These are phyloP conservation scores for Drosophila virilis DNA, from an alignment of 1,140 invertebrate genomes.

Conservation along the genomic window DNA sequence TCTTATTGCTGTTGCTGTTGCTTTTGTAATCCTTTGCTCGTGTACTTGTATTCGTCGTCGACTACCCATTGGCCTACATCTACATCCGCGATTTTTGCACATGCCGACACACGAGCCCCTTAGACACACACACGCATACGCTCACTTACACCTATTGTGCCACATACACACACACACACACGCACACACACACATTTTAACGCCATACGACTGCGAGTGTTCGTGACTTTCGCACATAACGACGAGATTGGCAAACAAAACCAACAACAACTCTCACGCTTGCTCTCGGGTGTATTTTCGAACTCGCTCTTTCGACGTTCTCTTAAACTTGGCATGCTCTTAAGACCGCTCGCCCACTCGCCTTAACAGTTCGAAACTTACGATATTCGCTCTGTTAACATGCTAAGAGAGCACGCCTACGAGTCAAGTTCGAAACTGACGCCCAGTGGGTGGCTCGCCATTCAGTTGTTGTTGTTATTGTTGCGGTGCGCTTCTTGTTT, in stretches of 20 bases:
- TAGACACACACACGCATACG: conserved; percentile 2
- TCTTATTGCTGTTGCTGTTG: conserved; percentile 38
- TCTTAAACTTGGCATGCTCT: conserved; percentile 73
- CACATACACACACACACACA: conserved; percentile 3
- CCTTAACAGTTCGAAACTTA: conserved; percentile 33
- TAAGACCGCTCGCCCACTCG: conserved; percentile 22
- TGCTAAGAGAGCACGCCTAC: conserved; percentile 4
- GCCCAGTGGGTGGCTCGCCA: conserved; percentile 3
- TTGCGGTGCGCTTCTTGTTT: conserved; percentile 28
- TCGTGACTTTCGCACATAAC: conserved; percentile 55
- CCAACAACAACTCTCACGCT: conserved; percentile 27
- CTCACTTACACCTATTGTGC: not conserved
- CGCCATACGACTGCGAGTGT: conserved; percentile 19
- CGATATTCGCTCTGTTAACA: conserved; percentile 68
- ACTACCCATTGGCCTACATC: conserved; percentile 80
- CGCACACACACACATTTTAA: conserved; percentile 1
- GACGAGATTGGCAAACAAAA: conserved; percentile 18
- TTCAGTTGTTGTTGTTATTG: conserved; percentile 38
- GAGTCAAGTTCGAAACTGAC: conserved; percentile 45
- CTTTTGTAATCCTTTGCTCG: conserved; percentile 51
- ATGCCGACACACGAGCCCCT: conserved; percentile 62
- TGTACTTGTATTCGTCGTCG: conserved; percentile 51
- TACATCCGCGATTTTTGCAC: conserved; percentile 75
- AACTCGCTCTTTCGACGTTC: conserved; percentile 45
- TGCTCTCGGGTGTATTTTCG: conserved; percentile 49